phyloP scores from a whole-genome alignment of 2,888 invertebrate species.

The Microctonus brassicae region DNA sequence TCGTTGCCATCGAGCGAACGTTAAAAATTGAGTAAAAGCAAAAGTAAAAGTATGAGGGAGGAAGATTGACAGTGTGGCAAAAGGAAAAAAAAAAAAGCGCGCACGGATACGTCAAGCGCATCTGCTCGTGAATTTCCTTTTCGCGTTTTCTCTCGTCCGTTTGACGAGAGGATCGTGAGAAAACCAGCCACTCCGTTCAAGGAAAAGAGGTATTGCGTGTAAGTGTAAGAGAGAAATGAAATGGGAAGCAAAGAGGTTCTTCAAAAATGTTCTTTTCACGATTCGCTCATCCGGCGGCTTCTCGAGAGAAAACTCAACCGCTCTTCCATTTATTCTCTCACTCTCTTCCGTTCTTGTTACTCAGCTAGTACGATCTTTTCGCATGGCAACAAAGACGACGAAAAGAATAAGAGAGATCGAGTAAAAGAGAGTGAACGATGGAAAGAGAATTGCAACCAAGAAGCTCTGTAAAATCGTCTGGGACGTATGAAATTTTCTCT shows the following conservation, averaged over 20 bases:
- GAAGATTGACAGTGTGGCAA: conserved; percentile 38
- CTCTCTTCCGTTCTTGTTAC: background rate
- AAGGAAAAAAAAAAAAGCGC: too few species aligned
- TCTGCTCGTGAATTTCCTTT: conserved; percentile 38
- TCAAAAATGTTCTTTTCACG: conserved; percentile 39
- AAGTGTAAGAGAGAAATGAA: conserved; percentile 15
- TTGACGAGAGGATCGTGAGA: conserved; percentile 38
- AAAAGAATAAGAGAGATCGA: background rate
- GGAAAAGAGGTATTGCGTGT: conserved; percentile 13
- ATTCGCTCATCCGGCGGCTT: conserved; percentile 33
- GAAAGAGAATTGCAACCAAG: background rate
- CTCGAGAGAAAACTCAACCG: conserved; percentile 36
- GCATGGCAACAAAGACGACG: conserved; percentile 33
- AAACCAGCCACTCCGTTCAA: conserved; percentile 32
- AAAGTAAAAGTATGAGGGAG: conserved; percentile 32
- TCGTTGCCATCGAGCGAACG: conserved; percentile 9
- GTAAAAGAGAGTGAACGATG: background rate
- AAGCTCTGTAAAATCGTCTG: conserved; percentile 16
- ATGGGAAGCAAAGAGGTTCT: conserved; percentile 26
- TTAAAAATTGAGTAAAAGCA: conserved; percentile 9
- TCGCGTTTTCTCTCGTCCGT: conserved; percentile 26
- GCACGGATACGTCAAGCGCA: conserved; percentile 38
- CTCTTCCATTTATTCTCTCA: conserved; percentile 6
- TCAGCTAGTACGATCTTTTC: conserved; percentile 26
- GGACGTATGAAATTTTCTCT: conserved; percentile 32